Evolutionary conservation across 1,140 invertebrate genomes (phyloP).

Genomic region (Triops cancriformis): DNA sequence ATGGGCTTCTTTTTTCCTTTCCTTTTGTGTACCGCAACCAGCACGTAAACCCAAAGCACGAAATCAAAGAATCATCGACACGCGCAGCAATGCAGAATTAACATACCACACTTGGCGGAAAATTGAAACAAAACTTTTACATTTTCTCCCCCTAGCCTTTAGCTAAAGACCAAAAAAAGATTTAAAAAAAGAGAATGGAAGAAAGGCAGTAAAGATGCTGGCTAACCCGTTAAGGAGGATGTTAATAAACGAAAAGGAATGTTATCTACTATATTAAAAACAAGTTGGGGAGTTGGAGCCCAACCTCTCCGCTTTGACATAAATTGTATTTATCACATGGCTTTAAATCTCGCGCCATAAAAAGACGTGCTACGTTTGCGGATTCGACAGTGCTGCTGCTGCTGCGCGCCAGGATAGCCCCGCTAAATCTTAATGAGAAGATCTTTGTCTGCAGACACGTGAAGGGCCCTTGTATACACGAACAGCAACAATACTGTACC

Average conservation of each 20-base stretch:
- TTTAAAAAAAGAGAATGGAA: not conserved
- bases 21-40: not conserved
- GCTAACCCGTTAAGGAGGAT: not conserved
- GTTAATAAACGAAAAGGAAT: constrained; percentile 1
- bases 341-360: not conserved
- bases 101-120: not conserved
- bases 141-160: too few species aligned
- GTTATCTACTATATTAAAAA: not conserved
- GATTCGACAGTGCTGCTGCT: not conserved
- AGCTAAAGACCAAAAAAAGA: too few species aligned
- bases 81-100: constrained; percentile 12
- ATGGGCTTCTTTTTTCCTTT: not conserved
- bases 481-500: not conserved
- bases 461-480: not conserved
- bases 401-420: not conserved
- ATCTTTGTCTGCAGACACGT: constrained; percentile 9
- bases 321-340: constrained; percentile 4
- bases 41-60: not conserved
- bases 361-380: not conserved
- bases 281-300: not conserved
- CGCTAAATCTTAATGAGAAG: constrained; percentile 14
- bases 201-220: not conserved
- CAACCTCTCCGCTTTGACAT: not conserved
- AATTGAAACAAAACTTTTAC: not conserved
- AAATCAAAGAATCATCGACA: not conserved